phyloP scores from a whole-genome alignment of 1,140 invertebrate species.

The Brachystomella parvula region DNA sequence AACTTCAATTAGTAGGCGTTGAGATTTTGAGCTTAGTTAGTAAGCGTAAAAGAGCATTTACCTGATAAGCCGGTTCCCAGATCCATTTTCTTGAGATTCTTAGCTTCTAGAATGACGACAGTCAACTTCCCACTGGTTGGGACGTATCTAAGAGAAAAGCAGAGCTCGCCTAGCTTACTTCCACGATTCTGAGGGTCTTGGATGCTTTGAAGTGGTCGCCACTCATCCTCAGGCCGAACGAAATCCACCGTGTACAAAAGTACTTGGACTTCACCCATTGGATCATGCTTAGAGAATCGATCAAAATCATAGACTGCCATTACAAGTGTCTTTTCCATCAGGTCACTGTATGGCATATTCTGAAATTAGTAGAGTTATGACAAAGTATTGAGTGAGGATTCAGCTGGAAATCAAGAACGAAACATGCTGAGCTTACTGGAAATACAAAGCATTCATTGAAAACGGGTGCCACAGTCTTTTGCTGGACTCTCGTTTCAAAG shows the following conservation, averaged over 20 bases:
- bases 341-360: slow-evolving; percentile 51
- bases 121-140: slow-evolving; percentile 57
- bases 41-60: background rate
- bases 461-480: slow-evolving; percentile 75
- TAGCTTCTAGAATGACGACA: slow-evolving; percentile 54
- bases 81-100: slow-evolving; percentile 49
- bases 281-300: slow-evolving; percentile 59
- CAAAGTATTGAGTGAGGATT: background rate
- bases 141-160: slow-evolving; percentile 55
- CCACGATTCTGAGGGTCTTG: slow-evolving; percentile 23
- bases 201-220: slow-evolving; percentile 38
- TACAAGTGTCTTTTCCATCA: slow-evolving; percentile 51
- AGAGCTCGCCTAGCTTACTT: slow-evolving; percentile 52
- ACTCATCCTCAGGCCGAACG: slow-evolving; percentile 55
- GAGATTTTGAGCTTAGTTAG: too few relatives aligned
- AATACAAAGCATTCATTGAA: slow-evolving; percentile 74
- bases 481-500: slow-evolving; percentile 48
- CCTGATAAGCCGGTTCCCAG: background rate
- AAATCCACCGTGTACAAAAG: slow-evolving; percentile 55
- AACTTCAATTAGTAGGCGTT: too few relatives aligned
- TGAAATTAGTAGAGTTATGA: slow-evolving; percentile 48
- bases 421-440: background rate
- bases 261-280: slow-evolving; percentile 56
- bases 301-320: slow-evolving; percentile 15
- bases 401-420: background rate